Evolutionary conservation across 2,113 vertebrate genomes (phyloP).

Genomic region (Catharus fuscescens): DNA sequence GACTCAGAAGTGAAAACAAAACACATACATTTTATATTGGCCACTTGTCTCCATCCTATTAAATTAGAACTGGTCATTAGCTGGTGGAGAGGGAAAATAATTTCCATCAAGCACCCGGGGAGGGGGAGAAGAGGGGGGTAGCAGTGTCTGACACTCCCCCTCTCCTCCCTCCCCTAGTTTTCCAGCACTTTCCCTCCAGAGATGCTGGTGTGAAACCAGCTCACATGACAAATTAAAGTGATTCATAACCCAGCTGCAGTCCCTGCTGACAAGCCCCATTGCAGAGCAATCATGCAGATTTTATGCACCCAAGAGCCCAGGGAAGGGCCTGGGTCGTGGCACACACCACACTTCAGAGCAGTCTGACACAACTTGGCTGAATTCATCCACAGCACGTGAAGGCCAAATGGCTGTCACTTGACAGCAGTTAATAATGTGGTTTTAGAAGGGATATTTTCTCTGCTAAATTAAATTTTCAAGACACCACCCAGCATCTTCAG

Average conservation of each 20-base stretch:
- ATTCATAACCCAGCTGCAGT: constrained; percentile 51
- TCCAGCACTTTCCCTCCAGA: constrained; percentile 34
- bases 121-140: rapidly evolving
- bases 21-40: not conserved
- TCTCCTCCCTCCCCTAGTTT: not conserved
- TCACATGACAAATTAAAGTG: constrained; percentile 34
- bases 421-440: not conserved
- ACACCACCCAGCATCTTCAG: constrained; percentile 17
- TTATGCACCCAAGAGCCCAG: not conserved
- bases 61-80: constrained; percentile 20
- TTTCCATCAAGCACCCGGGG: not conserved
- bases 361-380: not conserved
- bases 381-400: not conserved
- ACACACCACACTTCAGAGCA: not conserved
- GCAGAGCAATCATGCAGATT: not conserved
- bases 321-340: not conserved
- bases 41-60: not conserved
- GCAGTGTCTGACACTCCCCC: not conserved
- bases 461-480: constrained; percentile 22
- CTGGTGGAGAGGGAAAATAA: not conserved
- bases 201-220: constrained; percentile 32
- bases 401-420: constrained; percentile 6
- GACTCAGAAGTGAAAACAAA: constrained; percentile 26
- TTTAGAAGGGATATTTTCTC: constrained; percentile 5
- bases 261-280: constrained; percentile 8